phyloP scores from a whole-genome alignment of 2,113 vertebrate genomes.

The Heterocephalus glaber region DNA sequence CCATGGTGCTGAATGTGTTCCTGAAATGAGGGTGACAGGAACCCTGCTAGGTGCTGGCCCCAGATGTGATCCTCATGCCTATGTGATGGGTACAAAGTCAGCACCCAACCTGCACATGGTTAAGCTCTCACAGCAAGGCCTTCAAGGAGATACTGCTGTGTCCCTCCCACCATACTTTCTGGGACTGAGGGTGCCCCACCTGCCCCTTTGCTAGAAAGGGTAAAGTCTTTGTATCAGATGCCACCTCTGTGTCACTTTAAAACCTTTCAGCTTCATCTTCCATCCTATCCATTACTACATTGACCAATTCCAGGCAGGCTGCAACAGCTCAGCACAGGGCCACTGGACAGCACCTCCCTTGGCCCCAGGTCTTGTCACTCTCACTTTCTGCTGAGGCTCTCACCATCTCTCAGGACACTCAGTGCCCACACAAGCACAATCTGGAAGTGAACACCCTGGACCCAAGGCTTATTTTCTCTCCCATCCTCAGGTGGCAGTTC shows the following conservation, averaged over 20 bases:
- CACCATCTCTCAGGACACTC: background rate
- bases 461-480: background rate
- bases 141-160: background rate
- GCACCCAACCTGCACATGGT: rapidly evolving
- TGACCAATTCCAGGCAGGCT: rapidly evolving
- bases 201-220: background rate
- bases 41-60: no score
- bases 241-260: rapidly evolving
- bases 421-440: rapidly evolving
- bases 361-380: background rate
- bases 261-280: background rate
- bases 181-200: background rate
- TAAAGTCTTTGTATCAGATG: background rate
- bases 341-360: background rate
- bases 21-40: background rate
- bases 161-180: no score
- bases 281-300: background rate
- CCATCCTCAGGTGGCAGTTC: background rate
- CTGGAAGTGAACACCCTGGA: background rate
- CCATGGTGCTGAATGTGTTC: background rate
- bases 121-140: background rate
- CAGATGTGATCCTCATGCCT: background rate
- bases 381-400: background rate
- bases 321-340: background rate
- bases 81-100: rapidly evolving